Conservation (phyloP, 2,888 invertebrate species). For the Parascotia fuliginaria region DNA sequence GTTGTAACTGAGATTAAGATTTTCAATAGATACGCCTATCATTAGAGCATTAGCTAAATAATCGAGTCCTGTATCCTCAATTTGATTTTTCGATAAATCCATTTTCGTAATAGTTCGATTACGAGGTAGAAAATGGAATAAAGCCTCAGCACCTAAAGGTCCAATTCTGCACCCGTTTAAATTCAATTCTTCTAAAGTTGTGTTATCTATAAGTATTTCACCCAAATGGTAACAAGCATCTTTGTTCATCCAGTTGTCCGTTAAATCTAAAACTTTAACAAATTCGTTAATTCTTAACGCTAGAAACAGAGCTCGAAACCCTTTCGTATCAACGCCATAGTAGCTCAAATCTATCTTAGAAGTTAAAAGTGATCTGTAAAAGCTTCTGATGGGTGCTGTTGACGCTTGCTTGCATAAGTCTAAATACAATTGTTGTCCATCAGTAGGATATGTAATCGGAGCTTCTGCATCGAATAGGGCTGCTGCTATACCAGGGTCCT, state of each 20-base stretch:
- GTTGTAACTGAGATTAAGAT: slow-evolving; percentile 43
- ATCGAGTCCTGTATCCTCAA: slow-evolving; percentile 48
- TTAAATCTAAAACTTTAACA: slow-evolving; percentile 54
- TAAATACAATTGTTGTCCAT: slow-evolving; percentile 59
- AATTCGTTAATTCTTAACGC: slow-evolving; percentile 46
- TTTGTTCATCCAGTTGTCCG: slow-evolving; percentile 46
- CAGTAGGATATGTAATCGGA: slow-evolving; percentile 44
- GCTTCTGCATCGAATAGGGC: slow-evolving; percentile 51
- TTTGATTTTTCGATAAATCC: slow-evolving; percentile 49
- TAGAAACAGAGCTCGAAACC: slow-evolving; percentile 52
- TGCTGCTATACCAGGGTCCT: slow-evolving; percentile 54
- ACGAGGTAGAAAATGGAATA: slow-evolving; percentile 35
- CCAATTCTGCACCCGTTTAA: slow-evolving; percentile 53
- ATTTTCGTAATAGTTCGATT: slow-evolving; percentile 37
- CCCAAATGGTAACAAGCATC: slow-evolving; percentile 61
- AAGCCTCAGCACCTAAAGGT: slow-evolving; percentile 35
- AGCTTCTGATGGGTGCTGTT: slow-evolving; percentile 45
- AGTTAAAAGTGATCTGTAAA: slow-evolving; percentile 49
- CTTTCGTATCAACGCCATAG: slow-evolving; percentile 47
- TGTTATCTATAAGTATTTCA: slow-evolving; percentile 48
- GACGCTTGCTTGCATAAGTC: slow-evolving; percentile 52
- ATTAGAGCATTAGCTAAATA: slow-evolving; percentile 40
- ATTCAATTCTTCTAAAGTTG: slow-evolving; percentile 46
- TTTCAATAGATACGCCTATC: slow-evolving; percentile 31
- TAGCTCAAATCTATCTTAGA: slow-evolving; percentile 50